Evolutionary conservation across 2,113 vertebrate species (phyloP).

Genomic region (Gopherus flavomarginatus): DNA sequence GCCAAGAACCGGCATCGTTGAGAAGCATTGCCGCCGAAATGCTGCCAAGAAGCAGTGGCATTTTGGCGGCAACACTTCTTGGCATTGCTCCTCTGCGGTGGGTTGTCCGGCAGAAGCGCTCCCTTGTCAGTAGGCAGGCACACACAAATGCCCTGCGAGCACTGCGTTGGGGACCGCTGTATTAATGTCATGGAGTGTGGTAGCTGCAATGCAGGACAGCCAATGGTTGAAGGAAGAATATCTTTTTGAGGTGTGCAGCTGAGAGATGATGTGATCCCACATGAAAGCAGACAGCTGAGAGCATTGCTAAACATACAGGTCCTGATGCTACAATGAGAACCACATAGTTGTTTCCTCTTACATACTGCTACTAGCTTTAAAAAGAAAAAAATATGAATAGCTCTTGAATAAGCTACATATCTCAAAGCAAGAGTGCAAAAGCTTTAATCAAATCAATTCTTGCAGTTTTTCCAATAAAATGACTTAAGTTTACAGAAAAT

Average conservation of each 20-base stretch:
- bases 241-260: rapidly evolving
- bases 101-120: too few species aligned
- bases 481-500: neutral
- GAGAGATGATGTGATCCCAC: neutral
- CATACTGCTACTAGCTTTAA: neutral
- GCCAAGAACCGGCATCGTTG: too few species aligned
- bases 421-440: neutral
- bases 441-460: neutral
- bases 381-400: neutral
- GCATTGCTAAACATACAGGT: neutral
- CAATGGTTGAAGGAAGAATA: rapidly evolving
- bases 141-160: too few species aligned
- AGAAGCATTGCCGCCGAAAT: too few species aligned
- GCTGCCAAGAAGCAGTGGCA: too few species aligned
- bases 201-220: neutral
- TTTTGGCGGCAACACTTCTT: too few species aligned
- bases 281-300: neutral
- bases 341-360: rapidly evolving
- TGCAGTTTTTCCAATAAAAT: neutral
- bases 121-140: too few species aligned
- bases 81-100: too few species aligned
- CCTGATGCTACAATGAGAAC: rapidly evolving
- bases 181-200: neutral
- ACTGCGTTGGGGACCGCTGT: neutral
- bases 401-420: neutral